These are phyloP conservation scores for Cheilosia vernalis DNA, from an alignment of 2,888 invertebrate genomes.

Conservation along the genomic window DNA sequence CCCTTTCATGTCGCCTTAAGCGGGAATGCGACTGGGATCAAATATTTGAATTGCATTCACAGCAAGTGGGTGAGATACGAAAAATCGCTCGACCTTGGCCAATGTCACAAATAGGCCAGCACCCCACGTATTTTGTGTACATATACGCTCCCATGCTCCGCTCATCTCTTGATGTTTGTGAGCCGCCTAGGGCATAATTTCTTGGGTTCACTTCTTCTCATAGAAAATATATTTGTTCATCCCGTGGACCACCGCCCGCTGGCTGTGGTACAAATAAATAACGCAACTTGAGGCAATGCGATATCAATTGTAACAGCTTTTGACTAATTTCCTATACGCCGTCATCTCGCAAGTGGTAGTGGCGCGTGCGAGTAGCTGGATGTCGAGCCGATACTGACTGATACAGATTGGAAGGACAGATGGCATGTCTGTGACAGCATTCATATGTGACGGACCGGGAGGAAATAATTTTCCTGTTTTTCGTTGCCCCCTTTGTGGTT, in stretches of 20 bases:
- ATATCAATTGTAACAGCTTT: constrained; percentile 69
- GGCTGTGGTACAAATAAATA: constrained; percentile 37
- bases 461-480: constrained; percentile 2
- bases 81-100: constrained; percentile 52
- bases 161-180: not conserved
- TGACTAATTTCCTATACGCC: constrained; percentile 59
- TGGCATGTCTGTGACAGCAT: constrained; percentile 11
- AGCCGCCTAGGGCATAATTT: too few relatives aligned
- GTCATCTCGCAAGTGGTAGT: constrained; percentile 14
- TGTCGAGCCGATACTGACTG: constrained; percentile 63
- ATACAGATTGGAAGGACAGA: constrained; percentile 14
- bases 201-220: not conserved
- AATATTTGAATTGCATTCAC: constrained; percentile 55
- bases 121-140: not conserved
- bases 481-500: not conserved
- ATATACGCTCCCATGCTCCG: constrained; percentile 16
- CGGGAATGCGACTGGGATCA: not conserved
- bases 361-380: constrained; percentile 56
- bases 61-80: constrained; percentile 10
- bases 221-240: constrained; percentile 19
- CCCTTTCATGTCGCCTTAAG: constrained; percentile 8
- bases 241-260: constrained; percentile 34
- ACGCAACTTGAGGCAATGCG: constrained; percentile 46
- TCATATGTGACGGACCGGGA: constrained; percentile 21
- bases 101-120: constrained; percentile 45